These are phyloP conservation scores for Otis tarda DNA, from an alignment of 2,113 vertebrate genomes.

Conservation along the genomic window DNA sequence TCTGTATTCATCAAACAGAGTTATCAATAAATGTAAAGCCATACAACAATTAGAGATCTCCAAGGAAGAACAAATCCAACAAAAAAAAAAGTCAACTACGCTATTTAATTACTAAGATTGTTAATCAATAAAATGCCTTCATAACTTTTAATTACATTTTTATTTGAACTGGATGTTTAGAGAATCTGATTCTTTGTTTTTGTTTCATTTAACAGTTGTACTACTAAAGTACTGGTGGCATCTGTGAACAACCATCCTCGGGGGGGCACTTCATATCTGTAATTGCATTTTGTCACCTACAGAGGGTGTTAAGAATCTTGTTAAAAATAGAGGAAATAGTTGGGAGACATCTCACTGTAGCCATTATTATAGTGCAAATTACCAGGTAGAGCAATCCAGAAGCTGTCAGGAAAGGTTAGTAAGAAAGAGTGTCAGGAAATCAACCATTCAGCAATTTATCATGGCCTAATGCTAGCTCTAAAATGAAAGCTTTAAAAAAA, in stretches of 20 bases:
- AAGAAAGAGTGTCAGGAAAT: slow-evolving; percentile 87
- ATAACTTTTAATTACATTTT: slow-evolving; percentile 93
- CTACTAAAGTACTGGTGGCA: slow-evolving; percentile 80
- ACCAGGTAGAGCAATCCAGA: slow-evolving; percentile 94
- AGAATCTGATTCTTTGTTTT: slow-evolving; percentile 79
- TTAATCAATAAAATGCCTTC: slow-evolving; percentile 92
- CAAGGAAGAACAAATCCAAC: slow-evolving; percentile 85
- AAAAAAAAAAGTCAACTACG: slow-evolving; percentile 75
- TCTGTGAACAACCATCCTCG: slow-evolving; percentile 82
- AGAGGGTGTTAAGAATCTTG: slow-evolving; percentile 98
- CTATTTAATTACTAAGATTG: slow-evolving; percentile 89
- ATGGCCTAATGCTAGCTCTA: slow-evolving; percentile 82
- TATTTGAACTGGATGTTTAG: slow-evolving; percentile 85
- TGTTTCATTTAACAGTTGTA: slow-evolving; percentile 79
- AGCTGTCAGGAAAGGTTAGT: slow-evolving; percentile 95
- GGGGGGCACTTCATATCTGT: slow-evolving; percentile 87
- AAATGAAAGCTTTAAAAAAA: slow-evolving; percentile 84
- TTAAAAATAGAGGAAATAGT: slow-evolving; percentile 87
- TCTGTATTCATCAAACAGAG: slow-evolving; percentile 96
- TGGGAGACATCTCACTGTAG: slow-evolving; percentile 85
- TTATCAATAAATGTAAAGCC: slow-evolving; percentile 92
- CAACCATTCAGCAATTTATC: slow-evolving; percentile 95
- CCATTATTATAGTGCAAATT: slow-evolving; percentile 96
- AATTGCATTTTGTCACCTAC: slow-evolving; percentile 98
- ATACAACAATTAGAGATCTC: slow-evolving; percentile 90